Conservation (phyloP, 2,113 vertebrate genomes). For the Poeciliopsis turrubarensis region DNA sequence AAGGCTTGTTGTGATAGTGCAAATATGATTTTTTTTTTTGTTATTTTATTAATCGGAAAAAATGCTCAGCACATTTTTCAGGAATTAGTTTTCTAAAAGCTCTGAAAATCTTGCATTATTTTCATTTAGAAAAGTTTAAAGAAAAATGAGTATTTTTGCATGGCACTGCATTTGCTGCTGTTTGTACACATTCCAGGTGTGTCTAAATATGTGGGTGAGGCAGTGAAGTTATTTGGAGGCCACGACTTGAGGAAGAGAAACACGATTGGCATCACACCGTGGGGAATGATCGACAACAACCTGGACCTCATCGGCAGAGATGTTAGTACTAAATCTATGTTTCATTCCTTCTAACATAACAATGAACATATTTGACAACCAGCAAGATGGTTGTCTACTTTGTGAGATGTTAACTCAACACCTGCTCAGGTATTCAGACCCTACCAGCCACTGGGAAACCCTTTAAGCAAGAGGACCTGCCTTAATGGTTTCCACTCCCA, state of each 20-base stretch:
- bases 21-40: too few species aligned
- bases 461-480: slow-evolving; percentile 90
- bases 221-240: slow-evolving; percentile 86
- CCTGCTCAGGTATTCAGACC: slow-evolving; percentile 85
- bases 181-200: slow-evolving; percentile 81
- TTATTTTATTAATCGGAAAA: too few species aligned
- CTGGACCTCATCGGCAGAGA: slow-evolving; percentile 91
- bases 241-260: slow-evolving; percentile 89
- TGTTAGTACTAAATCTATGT: slow-evolving; percentile 77
- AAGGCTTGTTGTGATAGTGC: too few species aligned
- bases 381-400: neutral
- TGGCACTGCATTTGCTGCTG: slow-evolving; percentile 16
- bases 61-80: too few species aligned
- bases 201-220: slow-evolving; percentile 92
- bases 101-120: too few species aligned
- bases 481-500: slow-evolving; percentile 95
- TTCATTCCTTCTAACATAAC: neutral
- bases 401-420: neutral
- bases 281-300: slow-evolving; percentile 95
- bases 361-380: neutral
- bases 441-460: slow-evolving; percentile 91
- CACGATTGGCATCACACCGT: slow-evolving; percentile 90
- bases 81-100: too few species aligned
- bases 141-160: neutral
- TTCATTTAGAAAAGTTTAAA: neutral